These are phyloP conservation scores for Drosophila limbata DNA, from an alignment of 2,888 invertebrate genomes.

Conservation along the genomic window DNA sequence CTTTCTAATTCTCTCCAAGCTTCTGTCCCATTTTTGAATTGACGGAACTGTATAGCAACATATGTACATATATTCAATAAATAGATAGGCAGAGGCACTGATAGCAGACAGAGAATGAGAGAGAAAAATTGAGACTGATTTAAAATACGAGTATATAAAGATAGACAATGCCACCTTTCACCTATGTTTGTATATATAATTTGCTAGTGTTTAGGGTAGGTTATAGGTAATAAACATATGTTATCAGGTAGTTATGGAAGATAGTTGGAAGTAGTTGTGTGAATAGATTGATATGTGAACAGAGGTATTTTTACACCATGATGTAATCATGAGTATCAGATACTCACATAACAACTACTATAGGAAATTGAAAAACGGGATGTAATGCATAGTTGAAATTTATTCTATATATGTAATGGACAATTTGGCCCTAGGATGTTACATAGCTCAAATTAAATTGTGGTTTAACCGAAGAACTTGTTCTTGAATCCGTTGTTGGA, in stretches of 20 bases:
- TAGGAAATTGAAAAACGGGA: neutral
- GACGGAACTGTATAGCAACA: neutral
- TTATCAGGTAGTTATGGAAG: too few relatives aligned
- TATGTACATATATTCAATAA: neutral
- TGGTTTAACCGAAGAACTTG: slow-evolving; percentile 23
- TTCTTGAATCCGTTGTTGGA: slow-evolving; percentile 2
- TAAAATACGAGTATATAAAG: too few relatives aligned
- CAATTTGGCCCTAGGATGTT: slow-evolving; percentile 6
- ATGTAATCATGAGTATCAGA: too few relatives aligned
- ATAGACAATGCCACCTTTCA: too few relatives aligned
- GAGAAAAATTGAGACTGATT: neutral
- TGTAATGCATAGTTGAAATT: slow-evolving; percentile 13
- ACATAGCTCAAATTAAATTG: too few relatives aligned
- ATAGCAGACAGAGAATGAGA: neutral
- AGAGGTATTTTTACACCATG: too few relatives aligned
- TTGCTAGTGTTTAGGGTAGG: too few relatives aligned
- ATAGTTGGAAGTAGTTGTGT: too few relatives aligned
- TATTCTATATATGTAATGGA: slow-evolving; percentile 13
- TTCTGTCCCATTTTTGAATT: neutral
- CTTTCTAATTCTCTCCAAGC: neutral
- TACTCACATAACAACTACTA: too few relatives aligned
- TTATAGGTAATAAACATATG: too few relatives aligned
- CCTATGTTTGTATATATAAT: too few relatives aligned
- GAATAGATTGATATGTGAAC: too few relatives aligned
- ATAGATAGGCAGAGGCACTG: neutral